Conservation (phyloP, 2,113 vertebrate species). For the Blennius ocellaris region DNA sequence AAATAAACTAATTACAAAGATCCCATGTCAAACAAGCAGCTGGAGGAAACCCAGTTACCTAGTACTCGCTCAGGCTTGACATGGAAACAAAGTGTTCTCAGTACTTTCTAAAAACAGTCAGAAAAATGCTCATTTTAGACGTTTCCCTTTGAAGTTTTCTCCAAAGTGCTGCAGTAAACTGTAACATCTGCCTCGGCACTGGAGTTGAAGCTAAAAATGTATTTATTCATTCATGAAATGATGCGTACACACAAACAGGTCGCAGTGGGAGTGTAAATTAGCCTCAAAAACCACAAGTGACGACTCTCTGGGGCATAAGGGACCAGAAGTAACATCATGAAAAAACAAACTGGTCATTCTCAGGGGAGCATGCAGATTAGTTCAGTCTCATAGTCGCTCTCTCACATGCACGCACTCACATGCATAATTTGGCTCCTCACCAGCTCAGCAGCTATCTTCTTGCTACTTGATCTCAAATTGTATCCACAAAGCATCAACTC, state of each 20-base stretch:
- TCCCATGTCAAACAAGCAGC: slow-evolving; percentile 9
- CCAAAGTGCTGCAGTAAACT: neutral
- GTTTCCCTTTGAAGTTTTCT: neutral
- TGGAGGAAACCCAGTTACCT: slow-evolving; percentile 8
- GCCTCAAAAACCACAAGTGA: slow-evolving; percentile 74
- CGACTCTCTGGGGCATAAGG: slow-evolving; percentile 37
- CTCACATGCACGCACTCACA: neutral
- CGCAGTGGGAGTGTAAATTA: slow-evolving; percentile 64
- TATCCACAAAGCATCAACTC: slow-evolving; percentile 17
- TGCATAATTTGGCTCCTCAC: neutral
- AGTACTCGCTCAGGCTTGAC: slow-evolving; percentile 6
- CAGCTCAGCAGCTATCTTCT: slow-evolving; percentile 5
- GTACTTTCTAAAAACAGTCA: neutral
- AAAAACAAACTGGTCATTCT: slow-evolving; percentile 57
- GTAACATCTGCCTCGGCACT: neutral
- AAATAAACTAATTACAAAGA: slow-evolving; percentile 60
- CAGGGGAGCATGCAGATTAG: slow-evolving; percentile 42
- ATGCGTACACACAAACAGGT: slow-evolving; percentile 19
- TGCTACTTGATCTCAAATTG: slow-evolving; percentile 13
- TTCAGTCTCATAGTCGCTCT: slow-evolving; percentile 17
- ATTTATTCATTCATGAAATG: slow-evolving; percentile 55
- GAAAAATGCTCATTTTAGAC: neutral
- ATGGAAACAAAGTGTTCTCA: neutral
- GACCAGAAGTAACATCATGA: slow-evolving; percentile 46
- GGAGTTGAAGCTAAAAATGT: slow-evolving; percentile 5